Conservation (phyloP, 2,888 invertebrate species). For the Drosophila rellima region DNA sequence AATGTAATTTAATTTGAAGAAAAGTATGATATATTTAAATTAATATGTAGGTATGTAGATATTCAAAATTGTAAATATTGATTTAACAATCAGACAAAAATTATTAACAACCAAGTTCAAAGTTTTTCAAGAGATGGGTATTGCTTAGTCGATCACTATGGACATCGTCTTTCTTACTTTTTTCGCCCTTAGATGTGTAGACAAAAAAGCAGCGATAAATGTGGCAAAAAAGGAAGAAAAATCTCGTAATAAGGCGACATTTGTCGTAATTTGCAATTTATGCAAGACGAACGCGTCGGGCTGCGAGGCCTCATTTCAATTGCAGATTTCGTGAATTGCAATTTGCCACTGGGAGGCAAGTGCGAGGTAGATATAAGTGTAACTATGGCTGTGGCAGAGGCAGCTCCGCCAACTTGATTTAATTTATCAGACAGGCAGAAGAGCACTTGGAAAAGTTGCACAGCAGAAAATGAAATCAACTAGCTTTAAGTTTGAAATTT, state of each 20-base stretch:
- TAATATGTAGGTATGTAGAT: too few species aligned
- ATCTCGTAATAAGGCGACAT: constrained; percentile 31
- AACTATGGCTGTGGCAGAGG: constrained; percentile 6
- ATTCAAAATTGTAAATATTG: too few species aligned
- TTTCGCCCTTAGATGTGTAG: constrained; percentile 1
- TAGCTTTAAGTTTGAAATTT: constrained; percentile 8
- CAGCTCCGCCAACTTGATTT: constrained; percentile 43
- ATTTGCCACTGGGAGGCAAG: constrained; percentile 41
- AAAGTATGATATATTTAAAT: too few species aligned
- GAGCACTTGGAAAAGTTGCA: constrained; percentile 23
- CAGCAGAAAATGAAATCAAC: not conserved
- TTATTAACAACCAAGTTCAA: too few species aligned
- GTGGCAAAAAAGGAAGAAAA: constrained; percentile 15
- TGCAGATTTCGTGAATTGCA: constrained; percentile 57
- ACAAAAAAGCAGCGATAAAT: constrained; percentile 16
- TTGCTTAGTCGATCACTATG: not conserved
- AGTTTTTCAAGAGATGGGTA: not conserved
- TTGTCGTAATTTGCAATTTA: constrained; percentile 62
- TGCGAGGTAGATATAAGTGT: not conserved
- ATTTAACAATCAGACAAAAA: too few species aligned
- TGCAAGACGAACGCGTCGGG: constrained; percentile 46
- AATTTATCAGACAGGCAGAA: constrained; percentile 41
- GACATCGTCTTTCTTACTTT: not conserved
- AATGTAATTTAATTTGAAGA: too few species aligned
- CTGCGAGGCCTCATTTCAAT: constrained; percentile 51